A percentile compares a stretch with the other conserved stretches of the same genome.
These are phyloP conservation scores for Thinocorus orbignyianus DNA, from an alignment of 2,113 vertebrate genomes.

Conservation along the genomic window DNA sequence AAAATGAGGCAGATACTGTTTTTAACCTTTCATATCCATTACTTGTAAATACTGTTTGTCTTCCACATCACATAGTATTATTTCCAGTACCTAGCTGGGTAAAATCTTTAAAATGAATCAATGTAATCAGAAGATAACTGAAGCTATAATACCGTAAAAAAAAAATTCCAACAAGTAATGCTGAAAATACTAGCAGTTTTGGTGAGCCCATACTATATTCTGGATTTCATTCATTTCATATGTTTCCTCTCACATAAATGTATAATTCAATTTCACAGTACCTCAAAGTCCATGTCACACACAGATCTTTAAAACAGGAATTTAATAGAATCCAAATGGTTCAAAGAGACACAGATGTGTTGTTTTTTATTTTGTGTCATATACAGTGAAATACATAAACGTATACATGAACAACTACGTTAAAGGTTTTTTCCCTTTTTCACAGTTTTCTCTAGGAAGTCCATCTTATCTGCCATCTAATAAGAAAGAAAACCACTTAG, in stretches of 20 bases:
- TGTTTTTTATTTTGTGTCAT: neutral
- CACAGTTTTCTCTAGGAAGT: neutral
- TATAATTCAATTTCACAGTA: neutral
- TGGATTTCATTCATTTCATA: neutral
- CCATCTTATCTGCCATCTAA: neutral
- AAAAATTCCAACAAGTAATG: neutral
- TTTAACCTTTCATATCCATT: neutral
- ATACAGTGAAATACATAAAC: neutral
- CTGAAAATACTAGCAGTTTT: neutral
- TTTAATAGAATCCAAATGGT: neutral
- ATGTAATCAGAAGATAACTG: neutral
- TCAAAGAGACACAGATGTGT: neutral
- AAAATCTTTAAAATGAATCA: neutral
- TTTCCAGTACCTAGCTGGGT: neutral
- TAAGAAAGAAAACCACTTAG: neutral
- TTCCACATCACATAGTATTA: neutral
- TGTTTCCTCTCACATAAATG: neutral
- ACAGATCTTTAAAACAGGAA: neutral
- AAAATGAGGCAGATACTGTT: neutral
- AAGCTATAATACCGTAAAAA: neutral
- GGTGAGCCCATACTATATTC: neutral
- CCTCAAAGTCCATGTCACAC: neutral
- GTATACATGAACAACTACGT: accelerated
- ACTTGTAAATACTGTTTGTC: neutral
- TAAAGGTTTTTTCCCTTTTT: accelerated